These are phyloP conservation scores for Lethenteron reissneri DNA, from an alignment of 2,113 vertebrate species.

Conservation along the genomic window DNA sequence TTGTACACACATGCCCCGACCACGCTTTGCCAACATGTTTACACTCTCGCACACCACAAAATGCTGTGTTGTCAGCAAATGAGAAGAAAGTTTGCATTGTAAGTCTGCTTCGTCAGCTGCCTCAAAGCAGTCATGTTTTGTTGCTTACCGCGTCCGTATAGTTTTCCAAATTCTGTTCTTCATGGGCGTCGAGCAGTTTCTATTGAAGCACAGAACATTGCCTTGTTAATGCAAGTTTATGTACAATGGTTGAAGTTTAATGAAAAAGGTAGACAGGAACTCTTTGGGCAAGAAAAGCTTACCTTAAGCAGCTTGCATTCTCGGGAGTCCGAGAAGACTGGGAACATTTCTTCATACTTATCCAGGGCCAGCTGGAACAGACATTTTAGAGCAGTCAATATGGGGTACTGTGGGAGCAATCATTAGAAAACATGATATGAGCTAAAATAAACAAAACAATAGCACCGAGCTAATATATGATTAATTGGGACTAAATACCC, in stretches of 20 bases:
- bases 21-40: no score
- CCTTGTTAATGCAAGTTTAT: neutral
- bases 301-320: constrained; percentile 71
- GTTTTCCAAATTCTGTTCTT: constrained; percentile 61
- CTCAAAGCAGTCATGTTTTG: no score
- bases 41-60: no score
- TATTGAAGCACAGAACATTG: constrained; percentile 13
- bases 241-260: neutral
- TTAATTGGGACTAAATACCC: no score
- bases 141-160: constrained; percentile 55
- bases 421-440: neutral
- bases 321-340: constrained; percentile 57
- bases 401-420: neutral
- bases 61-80: no score
- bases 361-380: constrained; percentile 40
- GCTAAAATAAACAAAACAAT: no score
- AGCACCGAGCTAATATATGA: no score
- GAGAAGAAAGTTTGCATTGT: no score
- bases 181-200: constrained; percentile 62
- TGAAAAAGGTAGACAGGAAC: neutral
- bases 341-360: constrained; percentile 78
- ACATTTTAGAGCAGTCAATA: neutral
- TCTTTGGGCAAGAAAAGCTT: constrained; percentile 10
- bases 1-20: no score
- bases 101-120: no score